Percentiles rank a stretch among this genome's conserved stretches.
Conservation (phyloP, 2,888 invertebrate species). For the Polylopha cassiicola region DNA sequence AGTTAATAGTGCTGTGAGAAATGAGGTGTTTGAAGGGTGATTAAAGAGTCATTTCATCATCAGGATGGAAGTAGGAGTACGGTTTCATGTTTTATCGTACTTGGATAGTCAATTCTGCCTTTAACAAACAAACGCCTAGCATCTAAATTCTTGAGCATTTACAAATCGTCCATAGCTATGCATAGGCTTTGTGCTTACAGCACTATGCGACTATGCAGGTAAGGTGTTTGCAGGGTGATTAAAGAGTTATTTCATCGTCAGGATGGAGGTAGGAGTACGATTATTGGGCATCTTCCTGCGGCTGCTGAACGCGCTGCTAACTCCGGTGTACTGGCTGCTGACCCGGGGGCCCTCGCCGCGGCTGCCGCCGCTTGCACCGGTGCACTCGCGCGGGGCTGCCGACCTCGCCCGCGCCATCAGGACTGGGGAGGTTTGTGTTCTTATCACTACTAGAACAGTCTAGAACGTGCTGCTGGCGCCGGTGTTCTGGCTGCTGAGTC, state of each 20-base stretch:
- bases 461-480: no score
- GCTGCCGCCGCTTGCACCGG: constrained; percentile 61
- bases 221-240: no score
- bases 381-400: constrained; percentile 76
- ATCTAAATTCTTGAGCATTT: no score
- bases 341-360: constrained; percentile 37
- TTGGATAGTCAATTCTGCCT: no score
- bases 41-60: background rate
- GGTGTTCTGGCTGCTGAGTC: no score
- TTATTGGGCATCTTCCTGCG: constrained; percentile 59
- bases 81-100: no score
- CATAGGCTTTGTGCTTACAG: no score
- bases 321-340: constrained; percentile 58
- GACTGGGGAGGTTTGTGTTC: constrained; percentile 70
- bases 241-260: constrained; percentile 26
- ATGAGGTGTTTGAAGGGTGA: no score
- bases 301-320: constrained; percentile 48
- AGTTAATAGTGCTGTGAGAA: no score
- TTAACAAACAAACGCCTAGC: no score
- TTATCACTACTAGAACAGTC: background rate
- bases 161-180: no score
- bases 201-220: no score
- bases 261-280: constrained; percentile 69
- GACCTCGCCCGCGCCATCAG: constrained; percentile 78
- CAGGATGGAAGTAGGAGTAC: constrained; percentile 70